These are phyloP conservation scores for Malurus elegans DNA, from an alignment of 2,113 vertebrate genomes.

Conservation along the genomic window DNA sequence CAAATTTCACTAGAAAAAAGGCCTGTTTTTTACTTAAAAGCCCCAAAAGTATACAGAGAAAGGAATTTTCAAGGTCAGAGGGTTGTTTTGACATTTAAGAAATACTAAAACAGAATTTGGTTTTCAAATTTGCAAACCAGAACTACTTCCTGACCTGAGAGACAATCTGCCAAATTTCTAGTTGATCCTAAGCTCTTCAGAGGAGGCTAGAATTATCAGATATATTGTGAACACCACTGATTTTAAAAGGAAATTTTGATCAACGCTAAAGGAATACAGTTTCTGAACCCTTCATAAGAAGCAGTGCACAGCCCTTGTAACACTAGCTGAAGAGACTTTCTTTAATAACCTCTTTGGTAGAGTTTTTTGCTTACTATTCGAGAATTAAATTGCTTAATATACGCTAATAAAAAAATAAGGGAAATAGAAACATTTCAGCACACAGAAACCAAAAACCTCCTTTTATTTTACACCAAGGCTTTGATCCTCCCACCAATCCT, in stretches of 20 bases:
- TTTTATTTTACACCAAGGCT: slow-evolving; percentile 36
- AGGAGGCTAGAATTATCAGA: slow-evolving; percentile 61
- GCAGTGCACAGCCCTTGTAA: slow-evolving; percentile 26
- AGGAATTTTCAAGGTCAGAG: slow-evolving; percentile 16
- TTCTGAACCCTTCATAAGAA: slow-evolving; percentile 30
- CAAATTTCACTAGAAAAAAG: background rate
- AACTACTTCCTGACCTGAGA: slow-evolving; percentile 67
- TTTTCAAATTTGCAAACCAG: slow-evolving; percentile 72
- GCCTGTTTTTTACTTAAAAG: background rate
- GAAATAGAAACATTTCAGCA: slow-evolving; percentile 7
- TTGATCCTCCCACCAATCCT: slow-evolving; percentile 20
- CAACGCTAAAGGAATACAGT: slow-evolving; percentile 38
- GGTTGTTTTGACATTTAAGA: slow-evolving; percentile 45
- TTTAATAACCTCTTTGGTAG: slow-evolving; percentile 39
- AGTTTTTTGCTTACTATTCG: slow-evolving; percentile 38
- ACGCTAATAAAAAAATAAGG: slow-evolving; percentile 53
- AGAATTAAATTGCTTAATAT: slow-evolving; percentile 62
- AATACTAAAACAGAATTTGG: slow-evolving; percentile 64
- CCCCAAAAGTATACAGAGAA: slow-evolving; percentile 10
- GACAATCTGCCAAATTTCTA: slow-evolving; percentile 65
- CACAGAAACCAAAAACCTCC: background rate
- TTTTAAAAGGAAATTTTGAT: slow-evolving; percentile 60
- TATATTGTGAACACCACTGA: background rate
- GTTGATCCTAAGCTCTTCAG: slow-evolving; percentile 67
- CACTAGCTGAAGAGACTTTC: slow-evolving; percentile 47